phyloP scores from a whole-genome alignment of 2,797 vertebrate genomes.

The Sebastes steindachneri region DNA sequence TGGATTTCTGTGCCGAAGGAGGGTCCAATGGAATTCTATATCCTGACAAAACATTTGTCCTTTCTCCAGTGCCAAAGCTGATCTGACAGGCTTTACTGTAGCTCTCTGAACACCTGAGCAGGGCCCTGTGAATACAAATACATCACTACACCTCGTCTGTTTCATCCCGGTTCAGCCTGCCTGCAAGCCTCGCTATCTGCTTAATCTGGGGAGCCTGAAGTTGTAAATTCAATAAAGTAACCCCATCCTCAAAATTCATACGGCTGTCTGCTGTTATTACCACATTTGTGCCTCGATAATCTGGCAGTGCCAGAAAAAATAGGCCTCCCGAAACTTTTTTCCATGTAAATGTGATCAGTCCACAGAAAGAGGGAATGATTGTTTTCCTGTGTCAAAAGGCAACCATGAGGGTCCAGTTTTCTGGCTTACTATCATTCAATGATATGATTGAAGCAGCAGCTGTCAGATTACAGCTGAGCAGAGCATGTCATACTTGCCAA shows the following conservation, averaged over 20 bases:
- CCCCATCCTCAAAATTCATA: neutral
- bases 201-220: conserved; percentile 35
- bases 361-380: neutral
- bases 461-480: neutral
- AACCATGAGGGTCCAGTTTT: neutral
- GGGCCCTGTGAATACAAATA: conserved; percentile 62
- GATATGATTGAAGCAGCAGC: neutral
- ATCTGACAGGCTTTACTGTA: conserved; percentile 61
- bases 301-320: neutral
- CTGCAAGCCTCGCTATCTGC: conserved; percentile 19
- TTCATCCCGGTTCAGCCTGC: conserved; percentile 24
- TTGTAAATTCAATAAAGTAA: conserved; percentile 49
- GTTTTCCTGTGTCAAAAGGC: neutral
- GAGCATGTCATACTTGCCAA: neutral
- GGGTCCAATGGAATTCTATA: conserved; percentile 61
- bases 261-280: conserved; percentile 7
- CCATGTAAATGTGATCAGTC: conserved; percentile 6
- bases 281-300: conserved; percentile 11
- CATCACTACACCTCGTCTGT: conserved; percentile 31
- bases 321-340: neutral
- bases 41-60: conserved; percentile 74
- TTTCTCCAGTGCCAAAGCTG: conserved; percentile 49
- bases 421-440: neutral
- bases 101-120: conserved; percentile 57
- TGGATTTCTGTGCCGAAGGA: conserved; percentile 53